Conservation (phyloP, 2,797 vertebrate species). For the Nasua narica region DNA sequence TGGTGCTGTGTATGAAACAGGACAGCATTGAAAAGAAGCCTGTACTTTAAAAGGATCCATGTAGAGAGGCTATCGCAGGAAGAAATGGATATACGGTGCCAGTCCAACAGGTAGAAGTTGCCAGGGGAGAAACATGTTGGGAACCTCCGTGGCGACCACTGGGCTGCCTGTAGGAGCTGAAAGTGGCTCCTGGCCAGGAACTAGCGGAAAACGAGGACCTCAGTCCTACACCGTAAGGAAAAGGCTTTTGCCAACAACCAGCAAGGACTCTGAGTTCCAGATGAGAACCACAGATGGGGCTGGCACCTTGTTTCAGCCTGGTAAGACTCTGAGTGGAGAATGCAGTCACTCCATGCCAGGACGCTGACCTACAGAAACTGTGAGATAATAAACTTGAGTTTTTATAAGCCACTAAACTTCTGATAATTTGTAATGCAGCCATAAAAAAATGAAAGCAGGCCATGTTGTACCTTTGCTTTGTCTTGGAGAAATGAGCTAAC, state of each 20-base stretch:
- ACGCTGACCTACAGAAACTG: neutral
- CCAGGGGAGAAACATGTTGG: neutral
- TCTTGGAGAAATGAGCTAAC: neutral
- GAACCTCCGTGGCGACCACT: fast-evolving
- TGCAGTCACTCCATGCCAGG: neutral
- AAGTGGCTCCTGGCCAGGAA: neutral
- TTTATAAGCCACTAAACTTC: neutral
- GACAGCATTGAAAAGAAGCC: neutral
- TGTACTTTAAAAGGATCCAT: neutral
- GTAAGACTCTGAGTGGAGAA: neutral
- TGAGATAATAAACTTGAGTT: neutral
- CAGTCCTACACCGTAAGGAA: neutral
- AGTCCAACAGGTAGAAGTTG: neutral
- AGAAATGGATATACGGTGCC: neutral
- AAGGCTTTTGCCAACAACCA: neutral
- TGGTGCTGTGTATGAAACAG: neutral
- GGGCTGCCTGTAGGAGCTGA: neutral
- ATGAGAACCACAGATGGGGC: neutral
- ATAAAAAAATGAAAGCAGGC: neutral
- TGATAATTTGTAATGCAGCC: neutral
- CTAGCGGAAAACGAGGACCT: neutral
- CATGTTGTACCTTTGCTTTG: neutral
- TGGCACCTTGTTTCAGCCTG: neutral
- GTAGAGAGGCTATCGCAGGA: neutral
- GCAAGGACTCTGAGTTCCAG: neutral